Evolutionary conservation across 1,140 invertebrate genomes (phyloP).

Genomic region (Drosophila bocki): DNA sequence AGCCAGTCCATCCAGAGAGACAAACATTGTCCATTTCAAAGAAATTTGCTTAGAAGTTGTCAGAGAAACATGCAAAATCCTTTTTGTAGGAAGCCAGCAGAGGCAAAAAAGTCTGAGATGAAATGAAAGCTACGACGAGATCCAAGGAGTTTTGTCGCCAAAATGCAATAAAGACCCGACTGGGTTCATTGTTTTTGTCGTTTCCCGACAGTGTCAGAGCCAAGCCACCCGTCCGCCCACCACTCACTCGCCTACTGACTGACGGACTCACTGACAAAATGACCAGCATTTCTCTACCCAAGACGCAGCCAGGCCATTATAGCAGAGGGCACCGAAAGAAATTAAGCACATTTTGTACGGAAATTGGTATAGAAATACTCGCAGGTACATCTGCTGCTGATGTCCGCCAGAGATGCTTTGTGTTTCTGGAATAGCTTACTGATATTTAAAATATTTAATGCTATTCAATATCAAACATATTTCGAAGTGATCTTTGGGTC

Average conservation of each 20-base stretch:
- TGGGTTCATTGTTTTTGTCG: constrained; percentile 54
- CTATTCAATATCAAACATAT: background rate
- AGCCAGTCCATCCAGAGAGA: constrained; percentile 31
- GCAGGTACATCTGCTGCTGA: background rate
- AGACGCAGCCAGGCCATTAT: constrained; percentile 16
- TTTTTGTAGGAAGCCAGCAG: constrained; percentile 37
- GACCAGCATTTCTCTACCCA: constrained; percentile 53
- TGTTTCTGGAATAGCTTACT: too few species aligned
- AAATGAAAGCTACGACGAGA: constrained; percentile 43
- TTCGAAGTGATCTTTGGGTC: background rate
- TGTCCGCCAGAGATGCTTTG: too few species aligned
- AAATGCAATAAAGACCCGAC: constrained; percentile 76
- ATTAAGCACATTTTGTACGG: background rate
- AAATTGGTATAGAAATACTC: background rate
- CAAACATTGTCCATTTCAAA: constrained; percentile 49
- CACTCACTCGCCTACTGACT: constrained; percentile 25
- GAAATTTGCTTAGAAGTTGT: constrained; percentile 71
- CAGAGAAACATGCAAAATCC: constrained; percentile 74
- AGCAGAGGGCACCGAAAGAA: constrained; percentile 5
- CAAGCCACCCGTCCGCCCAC: constrained; percentile 19
- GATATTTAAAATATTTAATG: background rate
- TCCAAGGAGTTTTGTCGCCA: constrained; percentile 72
- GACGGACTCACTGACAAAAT: constrained; percentile 56
- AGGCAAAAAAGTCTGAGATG: constrained; percentile 23
- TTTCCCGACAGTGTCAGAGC: constrained; percentile 44